Evolutionary conservation across 2,797 vertebrate genomes (phyloP).

Genomic region (Sorex maritimensis): DNA sequence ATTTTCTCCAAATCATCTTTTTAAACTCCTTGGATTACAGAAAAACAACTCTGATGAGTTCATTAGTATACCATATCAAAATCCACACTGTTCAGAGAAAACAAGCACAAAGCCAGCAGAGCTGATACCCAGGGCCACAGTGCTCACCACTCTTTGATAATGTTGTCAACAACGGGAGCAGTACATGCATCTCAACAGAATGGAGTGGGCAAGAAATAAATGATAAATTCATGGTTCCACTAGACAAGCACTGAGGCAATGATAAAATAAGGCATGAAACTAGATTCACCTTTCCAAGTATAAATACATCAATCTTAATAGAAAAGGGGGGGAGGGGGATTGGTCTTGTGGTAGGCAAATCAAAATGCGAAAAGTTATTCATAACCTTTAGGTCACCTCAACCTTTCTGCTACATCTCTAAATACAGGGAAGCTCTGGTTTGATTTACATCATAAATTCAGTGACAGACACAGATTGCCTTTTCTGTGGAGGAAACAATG

Average conservation of each 20-base stretch:
- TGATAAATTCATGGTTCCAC: conserved; percentile 33
- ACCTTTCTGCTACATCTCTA: conserved; percentile 72
- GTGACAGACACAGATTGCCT: conserved; percentile 70
- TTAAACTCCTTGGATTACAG: conserved; percentile 48
- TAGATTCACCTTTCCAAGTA: conserved; percentile 59
- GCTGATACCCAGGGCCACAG: not conserved
- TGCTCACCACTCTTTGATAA: conserved; percentile 15
- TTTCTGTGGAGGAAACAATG: conserved; percentile 82
- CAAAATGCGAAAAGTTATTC: conserved; percentile 74
- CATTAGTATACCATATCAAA: conserved; percentile 33
- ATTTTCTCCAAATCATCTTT: not conserved
- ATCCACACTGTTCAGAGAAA: not conserved
- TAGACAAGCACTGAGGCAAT: conserved; percentile 40
- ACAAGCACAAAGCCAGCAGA: not conserved
- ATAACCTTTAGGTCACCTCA: conserved; percentile 82
- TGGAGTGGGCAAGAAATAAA: not conserved
- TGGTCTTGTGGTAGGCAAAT: conserved; percentile 56
- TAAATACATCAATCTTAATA: conserved; percentile 64
- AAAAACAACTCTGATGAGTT: conserved; percentile 40
- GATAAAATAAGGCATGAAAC: conserved; percentile 73
- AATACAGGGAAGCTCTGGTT: conserved; percentile 69
- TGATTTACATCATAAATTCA: conserved; percentile 84
- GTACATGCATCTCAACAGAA: conserved; percentile 31
- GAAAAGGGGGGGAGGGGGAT: conserved; percentile 70
- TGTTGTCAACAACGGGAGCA: conserved; percentile 46